Percentiles rank a stretch among this genome's conserved stretches.
phyloP scores from a whole-genome alignment of 2,113 vertebrate species.

The Carlito syrichta region DNA sequence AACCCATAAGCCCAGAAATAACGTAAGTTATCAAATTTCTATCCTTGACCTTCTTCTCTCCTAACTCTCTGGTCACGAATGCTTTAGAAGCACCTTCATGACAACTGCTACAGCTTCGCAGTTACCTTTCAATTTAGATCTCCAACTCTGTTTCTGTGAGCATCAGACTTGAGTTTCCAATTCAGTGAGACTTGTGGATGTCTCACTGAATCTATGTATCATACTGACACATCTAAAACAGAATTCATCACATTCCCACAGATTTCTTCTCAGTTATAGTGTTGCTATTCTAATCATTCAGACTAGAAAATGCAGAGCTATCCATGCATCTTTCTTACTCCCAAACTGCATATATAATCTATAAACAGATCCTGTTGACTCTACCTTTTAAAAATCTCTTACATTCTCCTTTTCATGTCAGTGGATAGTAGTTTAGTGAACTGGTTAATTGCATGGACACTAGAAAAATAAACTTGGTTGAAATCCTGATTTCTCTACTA shows the following conservation, averaged over 20 bases:
- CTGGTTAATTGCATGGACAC: background rate
- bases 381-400: background rate
- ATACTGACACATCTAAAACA: background rate
- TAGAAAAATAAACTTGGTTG: background rate
- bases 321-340: background rate
- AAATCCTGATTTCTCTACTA: background rate
- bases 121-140: background rate
- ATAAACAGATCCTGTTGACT: background rate
- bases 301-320: background rate
- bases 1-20: background rate
- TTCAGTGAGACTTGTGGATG: background rate
- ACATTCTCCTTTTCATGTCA: background rate
- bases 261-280: background rate
- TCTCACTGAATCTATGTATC: background rate
- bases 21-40: background rate
- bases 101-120: background rate
- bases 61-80: background rate
- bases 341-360: background rate
- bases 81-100: background rate
- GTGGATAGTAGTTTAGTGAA: background rate
- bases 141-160: background rate
- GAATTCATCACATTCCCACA: background rate
- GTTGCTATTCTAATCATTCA: background rate
- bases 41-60: background rate
- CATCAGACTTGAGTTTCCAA: background rate